A percentile compares a stretch with the other conserved stretches of the same genome.
Conservation (phyloP, 2,113 vertebrate species). For the Bubo blakistoni region DNA sequence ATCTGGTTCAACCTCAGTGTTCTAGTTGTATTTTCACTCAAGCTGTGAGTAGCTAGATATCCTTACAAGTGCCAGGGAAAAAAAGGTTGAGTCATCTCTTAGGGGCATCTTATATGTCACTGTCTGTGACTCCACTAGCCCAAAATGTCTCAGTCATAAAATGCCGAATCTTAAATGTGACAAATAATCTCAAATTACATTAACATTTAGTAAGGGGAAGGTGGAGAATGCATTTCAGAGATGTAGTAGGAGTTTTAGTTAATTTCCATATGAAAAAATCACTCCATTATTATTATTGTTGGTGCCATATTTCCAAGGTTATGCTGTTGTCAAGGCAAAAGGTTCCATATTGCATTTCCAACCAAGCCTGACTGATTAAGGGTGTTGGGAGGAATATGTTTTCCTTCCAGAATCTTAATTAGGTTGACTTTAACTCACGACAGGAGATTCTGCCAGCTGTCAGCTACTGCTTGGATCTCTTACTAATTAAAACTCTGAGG, state of each 20-base stretch:
- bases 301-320: constrained; percentile 72
- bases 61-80: not conserved
- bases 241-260: not conserved
- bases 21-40: not conserved
- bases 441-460: constrained; percentile 85
- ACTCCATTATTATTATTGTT: constrained; percentile 11
- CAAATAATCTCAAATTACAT: constrained; percentile 14
- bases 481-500: constrained; percentile 86
- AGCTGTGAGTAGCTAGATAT: not conserved
- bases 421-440: constrained; percentile 86
- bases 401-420: constrained; percentile 88
- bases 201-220: constrained; percentile 40
- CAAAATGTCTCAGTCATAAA: constrained; percentile 4
- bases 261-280: constrained; percentile 29
- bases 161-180: not conserved
- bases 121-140: not conserved
- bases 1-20: not conserved
- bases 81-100: not conserved
- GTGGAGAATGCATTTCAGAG: not conserved
- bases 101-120: not conserved
- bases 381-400: constrained; percentile 78
- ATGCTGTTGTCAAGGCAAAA: constrained; percentile 73
- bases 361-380: constrained; percentile 80
- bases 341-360: constrained; percentile 77
- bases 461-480: constrained; percentile 81